These are phyloP conservation scores for Orchestia grillus DNA, from an alignment of 1,140 invertebrate species.

Conservation along the genomic window DNA sequence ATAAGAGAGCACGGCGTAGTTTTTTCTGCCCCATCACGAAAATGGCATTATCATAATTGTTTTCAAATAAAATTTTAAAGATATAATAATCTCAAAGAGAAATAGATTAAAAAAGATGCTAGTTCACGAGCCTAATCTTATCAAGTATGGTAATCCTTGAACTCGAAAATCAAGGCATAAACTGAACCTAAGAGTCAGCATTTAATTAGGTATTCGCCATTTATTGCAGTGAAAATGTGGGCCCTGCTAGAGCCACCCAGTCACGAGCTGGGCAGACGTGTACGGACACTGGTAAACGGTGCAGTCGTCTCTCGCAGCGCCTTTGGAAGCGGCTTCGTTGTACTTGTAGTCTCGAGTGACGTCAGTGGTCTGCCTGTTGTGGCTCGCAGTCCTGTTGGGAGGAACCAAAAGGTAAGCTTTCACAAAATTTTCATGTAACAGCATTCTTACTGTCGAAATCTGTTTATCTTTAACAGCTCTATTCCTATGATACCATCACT, in stretches of 20 bases:
- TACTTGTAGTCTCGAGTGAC: constrained; percentile 11
- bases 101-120: background rate
- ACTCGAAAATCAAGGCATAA: too few species aligned
- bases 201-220: background rate
- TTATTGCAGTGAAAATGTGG: background rate
- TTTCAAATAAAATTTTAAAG: background rate
- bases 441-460: too few species aligned
- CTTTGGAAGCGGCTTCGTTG: background rate
- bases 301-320: background rate
- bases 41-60: background rate
- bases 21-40: background rate
- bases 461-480: too few species aligned
- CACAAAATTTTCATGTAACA: too few species aligned
- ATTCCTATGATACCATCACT: too few species aligned
- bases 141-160: background rate
- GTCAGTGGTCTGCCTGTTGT: background rate
- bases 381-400: background rate
- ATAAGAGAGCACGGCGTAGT: background rate
- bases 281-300: background rate
- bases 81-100: background rate
- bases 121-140: background rate
- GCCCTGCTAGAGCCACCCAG: background rate
- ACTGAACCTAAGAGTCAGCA: too few species aligned
- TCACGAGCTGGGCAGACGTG: background rate
- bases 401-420: background rate